A percentile compares a stretch with the other conserved stretches of the same genome.
phyloP scores from a whole-genome alignment of 2,797 vertebrate species.

The Podarcis siculus region DNA sequence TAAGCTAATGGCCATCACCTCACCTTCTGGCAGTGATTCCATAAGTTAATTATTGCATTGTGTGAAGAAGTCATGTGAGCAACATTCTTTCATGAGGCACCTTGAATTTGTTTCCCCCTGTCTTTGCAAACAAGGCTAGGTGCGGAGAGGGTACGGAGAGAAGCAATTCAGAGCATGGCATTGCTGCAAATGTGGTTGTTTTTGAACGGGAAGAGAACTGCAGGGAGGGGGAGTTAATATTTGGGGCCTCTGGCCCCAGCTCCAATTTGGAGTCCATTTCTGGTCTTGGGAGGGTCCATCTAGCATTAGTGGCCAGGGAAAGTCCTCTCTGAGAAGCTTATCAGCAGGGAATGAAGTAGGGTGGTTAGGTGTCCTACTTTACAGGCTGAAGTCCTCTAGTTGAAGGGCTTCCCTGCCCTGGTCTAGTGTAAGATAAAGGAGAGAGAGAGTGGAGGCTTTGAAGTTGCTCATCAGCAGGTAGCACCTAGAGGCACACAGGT shows the following conservation, averaged over 20 bases:
- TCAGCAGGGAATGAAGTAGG: neutral
- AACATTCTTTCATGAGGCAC: neutral
- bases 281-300: neutral
- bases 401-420: no score
- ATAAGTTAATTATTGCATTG: neutral
- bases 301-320: neutral
- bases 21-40: neutral
- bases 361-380: neutral
- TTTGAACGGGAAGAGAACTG: neutral
- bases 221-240: neutral
- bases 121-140: neutral
- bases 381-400: no score
- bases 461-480: no score
- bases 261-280: neutral
- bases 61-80: neutral
- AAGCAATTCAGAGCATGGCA: neutral
- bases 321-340: neutral
- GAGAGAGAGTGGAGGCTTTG: no score
- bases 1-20: neutral
- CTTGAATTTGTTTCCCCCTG: neutral
- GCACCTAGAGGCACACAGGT: no score
- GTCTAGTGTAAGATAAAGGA: no score
- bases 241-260: neutral
- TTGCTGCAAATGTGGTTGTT: neutral
- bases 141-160: neutral